Evolutionary conservation across 1,140 invertebrate genomes (phyloP).

Genomic region (Listronotus oregonensis): DNA sequence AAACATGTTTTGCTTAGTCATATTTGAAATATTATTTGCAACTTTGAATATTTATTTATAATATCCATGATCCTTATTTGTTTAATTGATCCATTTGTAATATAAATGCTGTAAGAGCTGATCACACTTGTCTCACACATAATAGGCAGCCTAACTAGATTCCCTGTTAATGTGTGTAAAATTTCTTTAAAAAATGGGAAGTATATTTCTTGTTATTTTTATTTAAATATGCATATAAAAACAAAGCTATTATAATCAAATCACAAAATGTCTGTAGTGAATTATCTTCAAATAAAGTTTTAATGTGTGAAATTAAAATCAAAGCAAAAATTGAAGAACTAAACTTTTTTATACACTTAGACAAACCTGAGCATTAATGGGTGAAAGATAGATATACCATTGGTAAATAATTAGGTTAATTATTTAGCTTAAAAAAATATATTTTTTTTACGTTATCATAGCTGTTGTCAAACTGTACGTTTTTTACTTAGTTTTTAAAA

Average conservation of each 20-base stretch:
- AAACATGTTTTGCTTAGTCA: too few relatives aligned
- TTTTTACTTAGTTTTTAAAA: too few relatives aligned
- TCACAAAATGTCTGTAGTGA: background rate
- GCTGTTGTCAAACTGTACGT: too few relatives aligned
- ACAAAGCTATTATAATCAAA: conserved; percentile 3
- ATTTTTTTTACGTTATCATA: too few relatives aligned
- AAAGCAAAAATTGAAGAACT: background rate
- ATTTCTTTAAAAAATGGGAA: conserved; percentile 8
- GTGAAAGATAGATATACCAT: too few relatives aligned
- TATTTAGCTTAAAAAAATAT: too few relatives aligned
- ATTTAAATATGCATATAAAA: background rate
- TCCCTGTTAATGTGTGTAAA: conserved; percentile 22
- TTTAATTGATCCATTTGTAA: conserved; percentile 2
- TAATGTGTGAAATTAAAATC: background rate
- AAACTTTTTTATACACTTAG: too few relatives aligned
- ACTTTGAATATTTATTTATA: too few relatives aligned
- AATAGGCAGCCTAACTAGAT: background rate
- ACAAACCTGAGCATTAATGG: too few relatives aligned
- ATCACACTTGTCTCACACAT: background rate
- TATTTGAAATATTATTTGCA: too few relatives aligned
- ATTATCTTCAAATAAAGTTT: background rate
- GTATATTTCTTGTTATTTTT: background rate
- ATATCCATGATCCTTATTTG: too few relatives aligned
- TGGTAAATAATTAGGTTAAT: too few relatives aligned
- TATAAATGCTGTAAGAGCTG: background rate